A percentile compares a stretch with the other conserved stretches of the same genome.
phyloP scores from a whole-genome alignment of 2,797 vertebrate genomes.

The Danio jaintianensis region DNA sequence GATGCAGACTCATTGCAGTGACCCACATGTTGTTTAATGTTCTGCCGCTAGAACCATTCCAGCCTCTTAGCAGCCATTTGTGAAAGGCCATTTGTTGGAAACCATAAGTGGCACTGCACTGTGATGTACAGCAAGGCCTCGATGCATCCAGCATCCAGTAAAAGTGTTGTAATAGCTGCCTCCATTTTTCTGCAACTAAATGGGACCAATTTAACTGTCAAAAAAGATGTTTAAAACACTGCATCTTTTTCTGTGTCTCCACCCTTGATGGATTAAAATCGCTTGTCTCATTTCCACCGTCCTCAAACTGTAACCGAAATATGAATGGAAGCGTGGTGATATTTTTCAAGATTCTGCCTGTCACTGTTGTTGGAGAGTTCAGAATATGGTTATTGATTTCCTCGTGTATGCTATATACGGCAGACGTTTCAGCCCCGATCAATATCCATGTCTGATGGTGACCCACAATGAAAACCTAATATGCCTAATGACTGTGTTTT shows the following conservation, averaged over 20 bases:
- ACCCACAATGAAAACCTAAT: conserved; percentile 53
- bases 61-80: conserved; percentile 62
- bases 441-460: conserved; percentile 43
- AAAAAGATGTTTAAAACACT: conserved; percentile 71
- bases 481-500: conserved; percentile 49
- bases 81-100: conserved; percentile 70
- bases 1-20: conserved; percentile 29
- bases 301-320: conserved; percentile 59
- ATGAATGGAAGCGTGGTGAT: conserved; percentile 54
- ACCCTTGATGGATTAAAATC: conserved; percentile 67
- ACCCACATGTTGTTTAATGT: conserved; percentile 62
- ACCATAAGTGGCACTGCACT: conserved; percentile 64
- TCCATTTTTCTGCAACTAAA: conserved; percentile 71
- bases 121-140: conserved; percentile 68
- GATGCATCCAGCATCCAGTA: conserved; percentile 67
- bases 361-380: conserved; percentile 50
- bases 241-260: conserved; percentile 65
- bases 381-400: conserved; percentile 62
- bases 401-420: conserved; percentile 43
- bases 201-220: conserved; percentile 76
- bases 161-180: conserved; percentile 70
- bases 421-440: conserved; percentile 56
- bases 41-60: conserved; percentile 48
- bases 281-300: conserved; percentile 63
- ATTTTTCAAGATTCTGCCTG: conserved; percentile 57